Evolutionary conservation across 2,113 vertebrate genomes (phyloP), one percentile per base, ranked within the genome.

Genomic region (Orthonyx spaldingii): DNA sequence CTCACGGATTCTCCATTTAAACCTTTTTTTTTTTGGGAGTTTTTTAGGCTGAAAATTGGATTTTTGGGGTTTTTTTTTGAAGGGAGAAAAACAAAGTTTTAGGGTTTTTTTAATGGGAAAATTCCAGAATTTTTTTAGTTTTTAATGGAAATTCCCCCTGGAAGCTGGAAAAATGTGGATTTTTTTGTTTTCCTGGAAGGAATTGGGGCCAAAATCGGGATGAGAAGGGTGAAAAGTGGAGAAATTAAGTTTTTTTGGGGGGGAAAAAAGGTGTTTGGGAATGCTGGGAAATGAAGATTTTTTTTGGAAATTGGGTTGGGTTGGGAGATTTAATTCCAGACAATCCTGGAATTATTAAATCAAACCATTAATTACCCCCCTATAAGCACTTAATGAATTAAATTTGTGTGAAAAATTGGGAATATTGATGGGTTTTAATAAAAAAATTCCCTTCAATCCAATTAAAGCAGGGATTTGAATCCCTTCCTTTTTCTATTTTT

Each of bases 1-100:
- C 6, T n/a, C 30, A 1, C 0, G 0, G n/a, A 15, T 37, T 76
- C 4, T 47, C 20, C 9, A 18, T 23, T 60, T 8, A 23, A 37
- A 28, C 2, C 4, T 35, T 35, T 22, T 8, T 42, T 41, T 18
- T 11, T 26, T 5, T 3, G n/a, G n/a, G n/a, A 6, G 4, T 39
- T 20, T 37, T 14, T 33, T 19, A 6, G 11, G 44, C 2, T 14
- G 12, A 49, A 76, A 39, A 39, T 24, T 19, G 27, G 13, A 3
- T 8, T 60, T 75, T 59, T 21, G 12, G 16, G 11, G 7, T 13
- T 12, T n/a, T n/a, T 57, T 56, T 9, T n/a, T n/a, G n/a, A n/a
- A n/a, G n/a, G n/a, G n/a, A n/a, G n/a, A n/a, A n/a, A n/a, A 10
- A 14, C 4, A 20, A n/a, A 15, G 13, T 57, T 24, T 37, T 6